Evolutionary conservation across 2,113 vertebrate species (phyloP), one percentile per base, ranked within the genome.

Genomic region (Ceyx cyanopectus): DNA sequence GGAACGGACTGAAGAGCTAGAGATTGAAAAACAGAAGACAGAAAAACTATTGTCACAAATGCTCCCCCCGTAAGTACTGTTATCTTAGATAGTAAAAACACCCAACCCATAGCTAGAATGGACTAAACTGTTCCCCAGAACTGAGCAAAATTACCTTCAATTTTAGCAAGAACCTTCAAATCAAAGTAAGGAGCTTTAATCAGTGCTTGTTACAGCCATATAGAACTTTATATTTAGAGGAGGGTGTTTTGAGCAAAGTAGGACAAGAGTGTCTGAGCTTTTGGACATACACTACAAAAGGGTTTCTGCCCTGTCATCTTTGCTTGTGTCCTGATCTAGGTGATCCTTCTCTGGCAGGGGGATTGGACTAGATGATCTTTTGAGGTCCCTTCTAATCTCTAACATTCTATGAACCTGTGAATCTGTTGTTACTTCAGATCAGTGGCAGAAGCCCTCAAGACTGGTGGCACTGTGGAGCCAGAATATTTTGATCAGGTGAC

Each of bases 401-500:
- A 37, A 10, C 37, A 37, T 37, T 37, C 37, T 37, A 37, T 37
- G 37, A 37, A 37, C 37, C 37, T 37, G 9, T 37, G 37, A 37
- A 37, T 37, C 9, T 37, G 37, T 37, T 91, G 10, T 16, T 34
- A 43, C 97, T 96, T 81, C 91, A 99, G 99, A 53, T 99, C 98
- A 41, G 99, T 99, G 83, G 98, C 98, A n/a, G 98, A 99, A 95
- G 98, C 98, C 12, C 97, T 99, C 87, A 99, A 99, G 97, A 99
- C 98, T 2, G 98, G 98, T 7, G 98, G 93, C 68, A 98, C 98
- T 1, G 98, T 99, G 54, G 98, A 99, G 92, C 99, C 98, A 0
- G 99, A 99, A 88, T 98, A 99, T 92, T 99, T 99, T 86, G 99
- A 99, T 85, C 97, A 99, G 93, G 99, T 99, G 94, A 99, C 98